These are phyloP conservation scores for Agrilus planipennis DNA, from an alignment of 1,140 invertebrate species.

Conservation along the genomic window DNA sequence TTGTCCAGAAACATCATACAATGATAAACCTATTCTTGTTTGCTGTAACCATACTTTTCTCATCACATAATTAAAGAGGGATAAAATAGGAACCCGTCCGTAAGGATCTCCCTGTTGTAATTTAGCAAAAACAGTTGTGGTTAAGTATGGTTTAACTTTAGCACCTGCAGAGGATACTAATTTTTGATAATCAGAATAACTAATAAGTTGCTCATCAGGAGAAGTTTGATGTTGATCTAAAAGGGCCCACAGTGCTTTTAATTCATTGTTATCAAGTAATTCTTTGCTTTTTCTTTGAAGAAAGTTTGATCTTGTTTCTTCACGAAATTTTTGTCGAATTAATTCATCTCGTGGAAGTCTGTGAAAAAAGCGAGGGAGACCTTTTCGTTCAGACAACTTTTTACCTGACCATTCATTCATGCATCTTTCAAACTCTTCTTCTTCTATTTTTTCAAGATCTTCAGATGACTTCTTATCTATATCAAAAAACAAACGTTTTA, in stretches of 20 bases:
- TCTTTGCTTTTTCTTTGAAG: slow-evolving; percentile 72
- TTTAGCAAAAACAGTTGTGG: slow-evolving; percentile 73
- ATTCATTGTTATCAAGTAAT: slow-evolving; percentile 74
- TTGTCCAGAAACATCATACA: slow-evolving; percentile 87
- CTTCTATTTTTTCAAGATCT: slow-evolving; percentile 33
- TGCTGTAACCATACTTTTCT: slow-evolving; percentile 88
- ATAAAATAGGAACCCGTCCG: slow-evolving; percentile 68
- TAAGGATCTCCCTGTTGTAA: slow-evolving; percentile 71
- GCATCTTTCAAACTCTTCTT: slow-evolving; percentile 41
- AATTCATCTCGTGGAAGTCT: slow-evolving; percentile 65
- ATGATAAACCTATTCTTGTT: slow-evolving; percentile 80
- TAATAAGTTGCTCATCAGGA: slow-evolving; percentile 71
- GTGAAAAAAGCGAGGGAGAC: slow-evolving; percentile 69
- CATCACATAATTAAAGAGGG: slow-evolving; percentile 93
- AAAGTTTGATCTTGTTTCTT: slow-evolving; percentile 76
- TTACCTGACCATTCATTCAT: slow-evolving; percentile 41
- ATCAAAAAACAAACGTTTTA: no score
- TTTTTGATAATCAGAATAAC: slow-evolving; percentile 73
- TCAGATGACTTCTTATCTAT: slow-evolving; percentile 1
- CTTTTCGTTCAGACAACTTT: slow-evolving; percentile 30
- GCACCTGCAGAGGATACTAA: slow-evolving; percentile 51
- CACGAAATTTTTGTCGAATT: slow-evolving; percentile 66
- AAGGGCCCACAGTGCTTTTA: slow-evolving; percentile 73
- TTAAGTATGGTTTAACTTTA: slow-evolving; percentile 62
- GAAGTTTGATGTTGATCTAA: slow-evolving; percentile 68